Evolutionary conservation across 2,888 invertebrate genomes (phyloP).

Genomic region (Parnassius mnemosyne): DNA sequence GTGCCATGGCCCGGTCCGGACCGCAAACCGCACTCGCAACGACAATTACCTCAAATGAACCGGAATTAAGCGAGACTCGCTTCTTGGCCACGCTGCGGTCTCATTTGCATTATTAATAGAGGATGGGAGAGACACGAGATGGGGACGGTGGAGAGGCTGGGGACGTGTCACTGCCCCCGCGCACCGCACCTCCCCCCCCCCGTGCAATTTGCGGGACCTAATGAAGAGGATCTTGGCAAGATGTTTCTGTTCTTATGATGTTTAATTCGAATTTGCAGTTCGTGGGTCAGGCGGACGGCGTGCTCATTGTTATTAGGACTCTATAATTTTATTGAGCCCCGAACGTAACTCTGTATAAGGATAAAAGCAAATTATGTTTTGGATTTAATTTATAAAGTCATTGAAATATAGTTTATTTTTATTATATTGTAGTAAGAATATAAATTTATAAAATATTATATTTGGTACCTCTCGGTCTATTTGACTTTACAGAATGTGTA

Average conservation of each 20-base stretch:
- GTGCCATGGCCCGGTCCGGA: conserved; percentile 36
- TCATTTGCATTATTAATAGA: conserved; percentile 81
- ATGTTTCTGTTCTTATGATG: conserved; percentile 79
- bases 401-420: neutral
- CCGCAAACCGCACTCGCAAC: conserved; percentile 61
- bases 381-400: neutral
- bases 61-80: conserved; percentile 79
- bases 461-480: no score
- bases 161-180: conserved; percentile 67
- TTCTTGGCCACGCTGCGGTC: conserved; percentile 79
- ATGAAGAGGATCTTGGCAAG: conserved; percentile 79
- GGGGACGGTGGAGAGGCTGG: conserved; percentile 36
- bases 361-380: conserved; percentile 9
- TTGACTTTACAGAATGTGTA: no score
- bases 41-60: conserved; percentile 81
- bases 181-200: conserved; percentile 39
- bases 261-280: conserved; percentile 77
- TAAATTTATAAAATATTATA: no score
- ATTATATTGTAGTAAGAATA: no score
- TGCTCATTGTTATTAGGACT: conserved; percentile 71
- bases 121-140: conserved; percentile 55
- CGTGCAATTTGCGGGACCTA: conserved; percentile 74
- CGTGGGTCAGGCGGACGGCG: conserved; percentile 63
- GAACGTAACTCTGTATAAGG: conserved; percentile 13
- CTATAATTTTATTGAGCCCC: conserved; percentile 36